Base-by-base conservation (phyloP, 37 sponge, comb jelly and placozoan genomes). In the Cladorhizidae sp. region DNA sequence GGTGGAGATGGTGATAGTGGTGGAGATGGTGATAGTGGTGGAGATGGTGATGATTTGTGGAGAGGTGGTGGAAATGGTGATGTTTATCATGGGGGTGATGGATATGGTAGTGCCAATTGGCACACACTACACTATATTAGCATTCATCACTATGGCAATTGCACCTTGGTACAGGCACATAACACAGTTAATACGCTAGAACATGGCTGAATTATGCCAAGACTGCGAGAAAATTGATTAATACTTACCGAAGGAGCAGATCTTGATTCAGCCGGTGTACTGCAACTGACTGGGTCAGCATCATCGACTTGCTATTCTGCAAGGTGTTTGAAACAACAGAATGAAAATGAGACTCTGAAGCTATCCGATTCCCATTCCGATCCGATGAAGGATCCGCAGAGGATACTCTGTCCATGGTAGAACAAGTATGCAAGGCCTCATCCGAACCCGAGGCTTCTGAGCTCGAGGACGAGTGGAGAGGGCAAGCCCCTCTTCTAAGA, bases 221-320 rank as follows among this genome's bases (percentile, higher is more conserved):
- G n/a, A n/a, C n/a, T n/a, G n/a, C n/a, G n/a, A n/a, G n/a, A 45
- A 58, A 18, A 26, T 25, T 14, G 3, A 58, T 58, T 25, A 58
- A 58, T n/a, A 58, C 67, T 3, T 17, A 65, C 67, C 67, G 20
- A 17, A 65, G 67, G 35, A 65, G 67, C 2, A 65, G 67, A 36
- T 65, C 67, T 32, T 65, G 67, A 65, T 65, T 65, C 67, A 65
- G 35, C 36, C 11, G 31, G 7, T 65, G 31, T 12, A 65, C 31
- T 6, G 28, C 31, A 32, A 32, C 3, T 32, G 31, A 31, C 20
- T 29, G 67, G 18, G 67, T 2, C 36, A 65, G n/a, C n/a, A n/a
- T n/a, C n/a, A n/a, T n/a, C n/a, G n/a, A n/a, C n/a, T n/a, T 7
- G 18, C 33, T 15, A 65, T 31, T 31, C 67, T 65, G 67, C 36